A percentile compares a stretch with the other conserved stretches of the same genome.
Conservation (phyloP, 2,113 vertebrate species). For the Brachyhypopomus gauderio region DNA sequence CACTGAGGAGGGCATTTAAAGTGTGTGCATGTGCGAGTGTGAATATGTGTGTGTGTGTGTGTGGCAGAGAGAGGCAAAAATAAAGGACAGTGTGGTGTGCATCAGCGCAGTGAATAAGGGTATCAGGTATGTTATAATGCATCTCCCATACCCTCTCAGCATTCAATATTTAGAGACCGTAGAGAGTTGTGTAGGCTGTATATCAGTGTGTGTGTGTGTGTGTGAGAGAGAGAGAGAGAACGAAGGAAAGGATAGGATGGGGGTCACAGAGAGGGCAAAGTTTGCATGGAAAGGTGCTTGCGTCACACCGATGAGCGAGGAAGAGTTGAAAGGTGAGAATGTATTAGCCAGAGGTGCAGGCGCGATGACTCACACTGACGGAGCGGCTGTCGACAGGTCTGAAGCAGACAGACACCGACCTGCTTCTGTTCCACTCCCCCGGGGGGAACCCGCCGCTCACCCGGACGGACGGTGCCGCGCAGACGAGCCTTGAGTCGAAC, state of each 20-base stretch:
- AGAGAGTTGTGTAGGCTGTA: background rate
- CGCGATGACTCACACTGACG: constrained; percentile 24
- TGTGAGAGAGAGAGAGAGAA: background rate
- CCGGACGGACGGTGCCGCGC: constrained; percentile 3
- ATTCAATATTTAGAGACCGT: constrained; percentile 46
- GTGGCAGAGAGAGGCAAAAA: background rate
- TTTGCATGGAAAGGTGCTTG: constrained; percentile 20
- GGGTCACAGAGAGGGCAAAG: background rate
- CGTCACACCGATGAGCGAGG: background rate
- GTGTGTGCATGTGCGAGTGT: background rate
- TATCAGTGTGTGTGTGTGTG: background rate
- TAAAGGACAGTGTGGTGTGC: too few species aligned
- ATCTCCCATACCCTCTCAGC: constrained; percentile 25
- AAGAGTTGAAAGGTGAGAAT: constrained; percentile 34
- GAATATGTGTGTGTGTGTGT: background rate
- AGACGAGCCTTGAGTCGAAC: background rate
- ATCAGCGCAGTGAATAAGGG: background rate
- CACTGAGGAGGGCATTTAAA: background rate
- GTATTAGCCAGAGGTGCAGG: constrained; percentile 23
- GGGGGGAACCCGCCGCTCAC: constrained; percentile 6
- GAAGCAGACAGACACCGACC: background rate
- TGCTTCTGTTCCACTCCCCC: constrained; percentile 3
- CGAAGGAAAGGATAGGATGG: background rate
- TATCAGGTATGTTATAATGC: constrained; percentile 26
- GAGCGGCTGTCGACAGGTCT: background rate